phyloP scores from a whole-genome alignment of 2,888 invertebrate genomes.

The Diaphora mendica region DNA sequence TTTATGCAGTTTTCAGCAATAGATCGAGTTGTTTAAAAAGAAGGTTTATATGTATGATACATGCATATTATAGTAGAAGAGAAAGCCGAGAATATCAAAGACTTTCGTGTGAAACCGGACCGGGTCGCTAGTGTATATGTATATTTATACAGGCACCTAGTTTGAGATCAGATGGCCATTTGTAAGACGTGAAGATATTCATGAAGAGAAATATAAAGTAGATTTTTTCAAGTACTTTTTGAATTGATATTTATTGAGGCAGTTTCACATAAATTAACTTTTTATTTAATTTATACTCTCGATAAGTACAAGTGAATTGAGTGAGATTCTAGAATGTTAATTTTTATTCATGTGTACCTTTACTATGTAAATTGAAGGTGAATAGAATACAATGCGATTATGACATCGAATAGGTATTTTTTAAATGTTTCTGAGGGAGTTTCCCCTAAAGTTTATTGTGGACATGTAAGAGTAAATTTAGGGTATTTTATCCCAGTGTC shows the following conservation, averaged over 20 bases:
- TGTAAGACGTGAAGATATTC: neutral
- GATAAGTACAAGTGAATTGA: no score
- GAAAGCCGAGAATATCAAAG: no score
- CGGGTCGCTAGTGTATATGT: no score
- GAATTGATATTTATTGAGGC: neutral
- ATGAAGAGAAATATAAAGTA: neutral
- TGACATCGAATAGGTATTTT: constrained; percentile 14
- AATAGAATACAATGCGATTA: neutral
- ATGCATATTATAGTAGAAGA: no score
- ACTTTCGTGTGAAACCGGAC: no score
- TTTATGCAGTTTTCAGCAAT: no score
- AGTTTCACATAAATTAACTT: neutral
- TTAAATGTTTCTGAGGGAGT: constrained; percentile 10
- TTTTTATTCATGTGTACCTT: neutral
- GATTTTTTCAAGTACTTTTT: neutral
- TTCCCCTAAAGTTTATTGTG: constrained; percentile 5
- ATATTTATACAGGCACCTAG: no score
- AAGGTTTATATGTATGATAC: no score
- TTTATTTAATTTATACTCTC: no score
- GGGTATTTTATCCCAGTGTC: constrained; percentile 31
- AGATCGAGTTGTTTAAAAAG: no score
- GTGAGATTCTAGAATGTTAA: no score
- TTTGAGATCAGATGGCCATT: no score
- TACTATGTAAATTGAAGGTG: neutral
- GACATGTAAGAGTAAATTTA: constrained; percentile 16